A percentile compares a stretch with the other conserved stretches of the same genome.
Evolutionary conservation across 2,888 invertebrate species (phyloP).

Genomic region (Agonopterix alstromeriana): DNA sequence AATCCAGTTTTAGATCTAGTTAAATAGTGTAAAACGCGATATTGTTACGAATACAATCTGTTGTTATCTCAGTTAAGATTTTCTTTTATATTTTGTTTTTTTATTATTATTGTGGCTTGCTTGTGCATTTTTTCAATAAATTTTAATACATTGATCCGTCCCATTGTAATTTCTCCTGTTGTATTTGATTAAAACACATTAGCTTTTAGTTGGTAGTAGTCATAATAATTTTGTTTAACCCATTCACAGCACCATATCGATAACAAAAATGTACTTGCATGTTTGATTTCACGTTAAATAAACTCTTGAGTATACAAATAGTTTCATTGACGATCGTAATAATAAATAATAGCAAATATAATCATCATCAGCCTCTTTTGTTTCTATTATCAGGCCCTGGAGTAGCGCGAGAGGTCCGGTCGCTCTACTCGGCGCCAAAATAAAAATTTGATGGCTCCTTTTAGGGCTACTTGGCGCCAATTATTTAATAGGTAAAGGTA

Average conservation of each 20-base stretch:
- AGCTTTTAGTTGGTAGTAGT: constrained; percentile 32
- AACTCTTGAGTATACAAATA: constrained; percentile 37
- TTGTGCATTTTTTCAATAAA: constrained; percentile 29
- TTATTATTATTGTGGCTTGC: constrained; percentile 19
- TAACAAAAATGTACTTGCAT: constrained; percentile 64
- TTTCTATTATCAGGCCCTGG: too few species aligned
- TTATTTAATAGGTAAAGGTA: too few species aligned
- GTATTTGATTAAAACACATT: constrained; percentile 20
- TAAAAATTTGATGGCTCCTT: too few species aligned
- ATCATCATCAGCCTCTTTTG: too few species aligned
- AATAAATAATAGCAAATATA: too few species aligned
- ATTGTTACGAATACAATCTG: constrained; percentile 17
- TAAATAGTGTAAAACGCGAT: background rate
- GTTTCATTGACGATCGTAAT: too few species aligned
- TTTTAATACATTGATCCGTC: constrained; percentile 40
- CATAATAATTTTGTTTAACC: constrained; percentile 44
- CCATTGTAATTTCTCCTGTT: constrained; percentile 29
- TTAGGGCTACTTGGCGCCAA: too few species aligned
- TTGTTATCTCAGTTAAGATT: constrained; percentile 20
- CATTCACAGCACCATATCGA: constrained; percentile 58
- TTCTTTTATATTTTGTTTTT: constrained; percentile 17
- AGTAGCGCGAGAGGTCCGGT: too few species aligned
- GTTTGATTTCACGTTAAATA: constrained; percentile 67
- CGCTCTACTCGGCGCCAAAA: too few species aligned
- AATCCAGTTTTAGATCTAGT: too few species aligned